A percentile compares a stretch with the other conserved stretches of the same genome.
Evolutionary conservation across 2,888 invertebrate species (phyloP).

Genomic region (Diaperis boleti): DNA sequence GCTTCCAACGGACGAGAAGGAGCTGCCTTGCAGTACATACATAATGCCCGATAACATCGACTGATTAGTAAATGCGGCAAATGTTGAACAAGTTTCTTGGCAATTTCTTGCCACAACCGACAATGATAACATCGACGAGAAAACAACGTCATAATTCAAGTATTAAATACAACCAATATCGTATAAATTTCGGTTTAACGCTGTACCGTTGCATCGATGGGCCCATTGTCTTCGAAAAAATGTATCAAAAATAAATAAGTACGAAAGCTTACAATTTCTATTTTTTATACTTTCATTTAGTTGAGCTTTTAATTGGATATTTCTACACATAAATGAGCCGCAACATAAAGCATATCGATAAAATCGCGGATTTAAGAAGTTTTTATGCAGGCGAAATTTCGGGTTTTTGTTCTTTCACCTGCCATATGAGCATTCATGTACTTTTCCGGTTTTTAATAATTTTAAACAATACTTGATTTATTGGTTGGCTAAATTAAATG

Average conservation of each 20-base stretch:
- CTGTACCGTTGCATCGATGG: constrained; percentile 17
- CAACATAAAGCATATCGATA: too few species aligned
- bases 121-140: constrained; percentile 41
- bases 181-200: constrained; percentile 36
- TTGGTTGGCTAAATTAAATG: too few species aligned
- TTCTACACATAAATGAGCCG: too few species aligned
- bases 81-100: constrained; percentile 46
- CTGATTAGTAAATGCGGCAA: constrained; percentile 47
- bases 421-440: too few species aligned
- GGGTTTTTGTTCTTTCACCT: too few species aligned
- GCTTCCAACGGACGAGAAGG: not conserved
- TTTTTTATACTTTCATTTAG: too few species aligned
- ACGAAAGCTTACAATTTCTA: too few species aligned
- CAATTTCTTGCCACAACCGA: constrained; percentile 43
- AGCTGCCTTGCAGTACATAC: constrained; percentile 24
- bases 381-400: too few species aligned
- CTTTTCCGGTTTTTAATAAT: too few species aligned
- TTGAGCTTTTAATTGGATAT: too few species aligned
- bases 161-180: constrained; percentile 24
- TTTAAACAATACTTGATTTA: too few species aligned
- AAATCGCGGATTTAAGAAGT: too few species aligned
- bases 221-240: constrained; percentile 22
- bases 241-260: not conserved
- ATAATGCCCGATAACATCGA: constrained; percentile 41
- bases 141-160: constrained; percentile 42